Conservation (phyloP, 2,797 vertebrate genomes). For the Fratercula arctica region DNA sequence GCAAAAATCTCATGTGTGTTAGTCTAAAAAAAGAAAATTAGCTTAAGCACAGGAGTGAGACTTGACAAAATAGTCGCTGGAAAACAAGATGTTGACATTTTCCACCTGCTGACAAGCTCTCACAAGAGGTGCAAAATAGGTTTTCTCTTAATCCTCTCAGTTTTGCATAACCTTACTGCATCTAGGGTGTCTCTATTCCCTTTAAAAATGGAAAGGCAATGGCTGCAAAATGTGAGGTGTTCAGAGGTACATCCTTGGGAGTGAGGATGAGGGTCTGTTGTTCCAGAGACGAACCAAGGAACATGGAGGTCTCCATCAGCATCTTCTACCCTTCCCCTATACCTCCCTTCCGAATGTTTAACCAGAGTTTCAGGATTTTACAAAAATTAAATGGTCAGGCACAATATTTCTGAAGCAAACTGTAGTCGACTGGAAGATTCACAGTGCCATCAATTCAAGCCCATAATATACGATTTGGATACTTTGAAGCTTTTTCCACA, state of each 20-base stretch:
- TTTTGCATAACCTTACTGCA: neutral
- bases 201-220: neutral
- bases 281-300: neutral
- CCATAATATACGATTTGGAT: neutral
- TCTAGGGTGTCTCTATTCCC: neutral
- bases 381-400: neutral
- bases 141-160: neutral
- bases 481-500: neutral
- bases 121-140: neutral
- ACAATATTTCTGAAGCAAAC: neutral
- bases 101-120: neutral
- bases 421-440: neutral
- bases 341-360: neutral
- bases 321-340: neutral
- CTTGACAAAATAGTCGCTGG: neutral
- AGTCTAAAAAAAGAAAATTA: neutral
- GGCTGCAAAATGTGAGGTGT: neutral
- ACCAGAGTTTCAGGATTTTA: neutral
- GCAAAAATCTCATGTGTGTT: neutral
- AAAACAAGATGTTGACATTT: neutral
- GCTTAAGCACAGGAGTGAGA: neutral
- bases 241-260: neutral
- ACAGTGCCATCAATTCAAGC: neutral
- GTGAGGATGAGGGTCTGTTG: neutral
- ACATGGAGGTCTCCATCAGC: neutral